These are phyloP conservation scores for Crax fasciolata DNA, from an alignment of 2,797 vertebrate species.

Conservation along the genomic window DNA sequence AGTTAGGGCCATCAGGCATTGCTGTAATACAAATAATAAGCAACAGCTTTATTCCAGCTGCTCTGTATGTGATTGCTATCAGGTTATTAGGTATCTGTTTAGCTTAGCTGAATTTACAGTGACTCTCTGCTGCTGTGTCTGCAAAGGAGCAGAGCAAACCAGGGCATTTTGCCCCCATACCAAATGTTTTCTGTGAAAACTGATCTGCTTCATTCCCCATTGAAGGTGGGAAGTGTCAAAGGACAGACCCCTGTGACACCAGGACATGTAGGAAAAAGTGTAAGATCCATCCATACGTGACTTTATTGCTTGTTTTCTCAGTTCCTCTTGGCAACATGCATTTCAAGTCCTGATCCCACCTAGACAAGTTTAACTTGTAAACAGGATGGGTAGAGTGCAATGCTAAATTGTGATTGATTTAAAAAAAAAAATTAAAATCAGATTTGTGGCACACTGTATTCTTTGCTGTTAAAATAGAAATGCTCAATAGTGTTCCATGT, in stretches of 20 bases:
- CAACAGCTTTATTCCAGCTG: not conserved
- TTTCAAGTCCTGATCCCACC: not conserved
- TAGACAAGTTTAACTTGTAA: constrained; percentile 28
- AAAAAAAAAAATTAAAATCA: not conserved
- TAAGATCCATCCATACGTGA: not conserved
- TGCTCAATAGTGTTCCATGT: not conserved
- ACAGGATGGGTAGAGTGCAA: not conserved
- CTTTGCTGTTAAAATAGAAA: not conserved
- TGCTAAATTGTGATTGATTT: constrained; percentile 50
- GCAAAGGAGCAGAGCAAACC: not conserved
- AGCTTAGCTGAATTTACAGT: not conserved
- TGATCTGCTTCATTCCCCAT: not conserved
- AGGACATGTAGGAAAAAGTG: not conserved
- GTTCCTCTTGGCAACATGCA: not conserved
- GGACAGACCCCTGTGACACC: not conserved
- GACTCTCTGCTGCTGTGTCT: not conserved
- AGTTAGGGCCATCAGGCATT: not conserved
- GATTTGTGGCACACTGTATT: not conserved
- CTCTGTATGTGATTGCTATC: not conserved
- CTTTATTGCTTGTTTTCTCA: not conserved
- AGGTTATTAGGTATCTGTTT: not conserved
- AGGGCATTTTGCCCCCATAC: not conserved
- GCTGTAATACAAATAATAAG: not conserved
- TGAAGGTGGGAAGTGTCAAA: not conserved
- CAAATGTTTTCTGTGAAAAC: not conserved